Evolutionary conservation across 2,113 vertebrate species (phyloP).

Genomic region (Tichodroma muraria): DNA sequence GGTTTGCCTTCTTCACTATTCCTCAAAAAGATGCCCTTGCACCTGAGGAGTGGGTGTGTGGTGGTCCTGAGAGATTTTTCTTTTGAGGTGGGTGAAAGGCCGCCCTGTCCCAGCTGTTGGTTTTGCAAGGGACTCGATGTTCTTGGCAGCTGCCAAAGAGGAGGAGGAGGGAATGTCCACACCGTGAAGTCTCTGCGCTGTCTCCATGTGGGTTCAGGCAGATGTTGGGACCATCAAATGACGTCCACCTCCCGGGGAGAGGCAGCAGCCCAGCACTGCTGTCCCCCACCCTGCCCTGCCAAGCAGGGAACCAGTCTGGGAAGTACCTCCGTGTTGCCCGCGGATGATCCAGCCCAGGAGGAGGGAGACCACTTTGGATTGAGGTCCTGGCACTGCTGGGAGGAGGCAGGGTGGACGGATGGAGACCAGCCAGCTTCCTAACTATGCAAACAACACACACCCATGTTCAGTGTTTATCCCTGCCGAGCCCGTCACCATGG

Average conservation of each 20-base stretch:
- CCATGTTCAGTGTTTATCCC: constrained; percentile 54
- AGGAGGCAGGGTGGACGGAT: constrained; percentile 59
- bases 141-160: neutral
- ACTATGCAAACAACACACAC: constrained; percentile 61
- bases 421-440: constrained; percentile 59
- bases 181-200: rapidly evolving
- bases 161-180: neutral
- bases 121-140: neutral
- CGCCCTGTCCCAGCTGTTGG: neutral
- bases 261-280: neutral
- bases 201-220: neutral
- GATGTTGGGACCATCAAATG: neutral
- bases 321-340: neutral
- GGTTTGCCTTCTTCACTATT: neutral
- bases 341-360: neutral
- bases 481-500: constrained; percentile 25
- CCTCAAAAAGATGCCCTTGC: neutral
- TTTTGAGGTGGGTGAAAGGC: neutral
- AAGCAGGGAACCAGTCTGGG: constrained; percentile 10
- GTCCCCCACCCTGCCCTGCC: neutral
- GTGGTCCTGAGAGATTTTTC: neutral
- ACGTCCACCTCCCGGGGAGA: neutral
- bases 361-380: constrained; percentile 37
- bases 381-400: constrained; percentile 11
- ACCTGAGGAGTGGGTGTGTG: neutral